Base-by-base conservation (phyloP, 2,113 vertebrate species). In the Elachura formosa region DNA sequence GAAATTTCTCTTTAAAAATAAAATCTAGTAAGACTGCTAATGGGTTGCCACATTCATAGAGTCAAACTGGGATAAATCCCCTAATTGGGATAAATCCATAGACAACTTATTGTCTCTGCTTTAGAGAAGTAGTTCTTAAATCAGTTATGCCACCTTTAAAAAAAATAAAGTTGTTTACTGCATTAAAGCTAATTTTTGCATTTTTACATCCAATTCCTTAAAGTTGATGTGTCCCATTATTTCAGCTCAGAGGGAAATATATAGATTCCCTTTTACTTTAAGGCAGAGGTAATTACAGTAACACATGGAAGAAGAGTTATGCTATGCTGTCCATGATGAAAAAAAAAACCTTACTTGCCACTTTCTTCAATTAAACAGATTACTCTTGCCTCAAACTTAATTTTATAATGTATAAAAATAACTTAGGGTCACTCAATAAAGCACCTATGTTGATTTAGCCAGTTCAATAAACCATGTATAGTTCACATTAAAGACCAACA, bases 131-230 rank as follows among this genome's bases (percentile, higher is more conserved):
- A 59, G 7, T 24, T 91, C 46, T 78, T 18, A 72, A 67, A 52
- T 29, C 11, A 48, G 3, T 3, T 58, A 2, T 51, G 5, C 18
- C 10, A 9, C 4, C 3, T 9, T 8, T 1, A 26, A 15, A 9
- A 8, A 23, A 8, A 29, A 48, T 36, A 28, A 22, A 6, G 2
- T 8, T 56, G 9, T 52, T 83, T 71, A 75, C 12, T 66, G 18
- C 28, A 87, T 87, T n/a, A n/a, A n/a, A 73, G 14, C 4, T 63
- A 73, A n/a, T 24, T 61, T 90, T 83, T 69, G 73, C 22, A 69
- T 2, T 66, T 75, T 14, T 38, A 20, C 5, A 64, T 34, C 26
- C 5, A 20, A 15, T 34, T 91, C 18, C 45, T 55, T 40, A 26
- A 7, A 87, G 55, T 2, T 49, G 14, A 36, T 56, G 4, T n/a